Percentiles rank a stretch among this genome's conserved stretches.
These are phyloP conservation scores for Crossaster papposus DNA, from an alignment of 53 echinoderm and acorn worm species.

Conservation along the genomic window DNA sequence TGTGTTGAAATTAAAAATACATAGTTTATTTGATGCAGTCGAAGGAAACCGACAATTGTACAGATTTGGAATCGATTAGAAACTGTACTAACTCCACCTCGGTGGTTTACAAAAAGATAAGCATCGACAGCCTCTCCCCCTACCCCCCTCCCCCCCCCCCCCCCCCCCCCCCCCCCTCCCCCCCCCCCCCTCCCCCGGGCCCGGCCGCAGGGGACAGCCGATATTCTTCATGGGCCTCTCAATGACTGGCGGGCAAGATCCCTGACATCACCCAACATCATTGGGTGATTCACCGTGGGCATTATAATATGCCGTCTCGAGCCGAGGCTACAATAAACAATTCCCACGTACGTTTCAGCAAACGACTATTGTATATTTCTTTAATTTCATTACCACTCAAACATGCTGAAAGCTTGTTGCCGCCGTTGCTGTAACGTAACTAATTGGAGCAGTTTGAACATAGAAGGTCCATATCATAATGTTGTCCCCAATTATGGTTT, in stretches of 20 bases:
- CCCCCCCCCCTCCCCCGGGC: no score
- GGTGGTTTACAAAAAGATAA: not conserved
- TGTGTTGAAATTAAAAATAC: not conserved
- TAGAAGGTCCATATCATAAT: no score
- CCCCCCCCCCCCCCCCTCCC: no score
- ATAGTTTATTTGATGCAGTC: not conserved
- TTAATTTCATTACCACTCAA: not conserved
- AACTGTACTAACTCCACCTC: not conserved
- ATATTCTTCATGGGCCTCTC: not conserved
- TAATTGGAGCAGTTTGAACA: not conserved
- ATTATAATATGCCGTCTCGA: slow-evolving; percentile 25
- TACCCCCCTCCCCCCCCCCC: no score
- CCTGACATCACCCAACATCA: not conserved
- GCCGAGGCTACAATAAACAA: slow-evolving; percentile 13
- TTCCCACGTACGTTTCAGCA: not conserved
- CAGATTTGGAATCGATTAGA: not conserved
- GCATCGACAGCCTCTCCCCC: no score
- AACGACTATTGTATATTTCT: not conserved
- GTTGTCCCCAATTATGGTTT: not conserved
- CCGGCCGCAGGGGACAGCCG: no score
- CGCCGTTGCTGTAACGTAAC: not conserved
- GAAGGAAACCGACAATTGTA: no score
- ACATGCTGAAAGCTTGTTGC: not conserved
- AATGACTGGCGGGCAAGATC: not conserved
- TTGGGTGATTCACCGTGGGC: slow-evolving; percentile 27